A percentile compares a stretch with the other conserved stretches of the same genome.
Conservation (phyloP, 1,140 invertebrate genomes). For the Heliconius himera region DNA sequence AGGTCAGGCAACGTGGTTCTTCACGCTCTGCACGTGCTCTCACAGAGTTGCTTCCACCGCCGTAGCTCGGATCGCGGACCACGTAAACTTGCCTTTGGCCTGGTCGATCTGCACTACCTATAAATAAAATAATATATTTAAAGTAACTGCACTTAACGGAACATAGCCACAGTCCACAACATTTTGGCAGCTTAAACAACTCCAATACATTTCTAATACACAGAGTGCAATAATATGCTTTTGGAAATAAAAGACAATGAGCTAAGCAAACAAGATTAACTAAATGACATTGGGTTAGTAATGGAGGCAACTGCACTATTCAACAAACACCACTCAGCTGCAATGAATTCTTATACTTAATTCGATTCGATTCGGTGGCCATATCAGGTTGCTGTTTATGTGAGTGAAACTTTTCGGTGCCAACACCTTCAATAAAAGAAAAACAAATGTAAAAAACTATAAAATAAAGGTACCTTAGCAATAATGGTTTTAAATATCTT, state of each 20-base stretch:
- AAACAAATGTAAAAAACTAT: slow-evolving; percentile 38
- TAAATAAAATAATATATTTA: slow-evolving; percentile 26
- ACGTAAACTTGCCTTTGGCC: slow-evolving; percentile 94
- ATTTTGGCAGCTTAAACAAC: slow-evolving; percentile 29
- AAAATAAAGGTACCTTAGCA: slow-evolving; percentile 13
- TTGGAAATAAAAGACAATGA: slow-evolving; percentile 36
- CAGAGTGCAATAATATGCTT: slow-evolving; percentile 29
- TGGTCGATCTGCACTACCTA: slow-evolving; percentile 88
- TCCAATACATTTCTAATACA: slow-evolving; percentile 28
- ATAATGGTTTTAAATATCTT: slow-evolving; percentile 35
- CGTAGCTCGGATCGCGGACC: slow-evolving; percentile 84
- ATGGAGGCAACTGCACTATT: slow-evolving; percentile 43
- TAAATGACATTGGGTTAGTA: slow-evolving; percentile 51
- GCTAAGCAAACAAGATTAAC: slow-evolving; percentile 32
- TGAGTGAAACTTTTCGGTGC: slow-evolving; percentile 62
- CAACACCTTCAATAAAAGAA: slow-evolving; percentile 71
- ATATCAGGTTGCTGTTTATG: slow-evolving; percentile 66
- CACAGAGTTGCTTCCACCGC: slow-evolving; percentile 77
- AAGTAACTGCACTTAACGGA: slow-evolving; percentile 9
- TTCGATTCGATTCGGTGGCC: slow-evolving; percentile 70
- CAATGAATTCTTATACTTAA: slow-evolving; percentile 76
- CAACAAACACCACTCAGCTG: slow-evolving; percentile 58
- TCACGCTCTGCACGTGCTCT: slow-evolving; percentile 86
- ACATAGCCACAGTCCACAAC: slow-evolving; percentile 23
- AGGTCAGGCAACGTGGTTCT: slow-evolving; percentile 91